Evolutionary conservation across 2,797 vertebrate species (phyloP).

Genomic region (Microchirus variegatus): DNA sequence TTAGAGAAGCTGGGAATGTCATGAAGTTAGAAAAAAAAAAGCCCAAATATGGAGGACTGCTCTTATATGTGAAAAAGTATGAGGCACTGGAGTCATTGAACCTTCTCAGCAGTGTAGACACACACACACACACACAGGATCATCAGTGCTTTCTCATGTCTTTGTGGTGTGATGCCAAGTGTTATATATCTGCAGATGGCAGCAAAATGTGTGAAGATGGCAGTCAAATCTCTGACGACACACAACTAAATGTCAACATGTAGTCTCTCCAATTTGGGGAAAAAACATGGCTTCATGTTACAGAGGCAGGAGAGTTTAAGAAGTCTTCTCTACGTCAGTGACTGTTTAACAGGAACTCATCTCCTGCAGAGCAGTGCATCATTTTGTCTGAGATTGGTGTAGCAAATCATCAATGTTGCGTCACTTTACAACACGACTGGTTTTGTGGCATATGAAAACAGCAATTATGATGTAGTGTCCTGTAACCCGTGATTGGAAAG

Average conservation of each 20-base stretch:
- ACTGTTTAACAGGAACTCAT: slow-evolving; percentile 25
- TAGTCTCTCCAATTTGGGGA: slow-evolving; percentile 4
- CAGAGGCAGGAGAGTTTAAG: slow-evolving; percentile 13
- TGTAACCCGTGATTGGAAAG: not conserved
- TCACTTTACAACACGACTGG: not conserved
- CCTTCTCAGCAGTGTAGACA: slow-evolving; percentile 67
- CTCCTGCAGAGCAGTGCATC: slow-evolving; percentile 16
- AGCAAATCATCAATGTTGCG: slow-evolving; percentile 5
- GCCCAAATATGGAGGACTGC: slow-evolving; percentile 32
- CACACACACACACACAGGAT: slow-evolving; percentile 56
- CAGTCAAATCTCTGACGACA: slow-evolving; percentile 14
- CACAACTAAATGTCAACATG: slow-evolving; percentile 23
- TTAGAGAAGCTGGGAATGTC: slow-evolving; percentile 43
- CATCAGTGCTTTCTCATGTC: slow-evolving; percentile 55
- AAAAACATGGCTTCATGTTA: slow-evolving; percentile 5
- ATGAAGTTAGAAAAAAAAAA: slow-evolving; percentile 52
- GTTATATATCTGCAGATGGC: slow-evolving; percentile 29
- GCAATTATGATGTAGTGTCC: not conserved
- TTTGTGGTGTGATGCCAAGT: not conserved
- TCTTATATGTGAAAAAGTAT: slow-evolving; percentile 38
- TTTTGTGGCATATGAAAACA: slow-evolving; percentile 6
- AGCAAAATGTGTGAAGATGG: slow-evolving; percentile 37
- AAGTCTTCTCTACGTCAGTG: slow-evolving; percentile 18
- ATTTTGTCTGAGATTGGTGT: slow-evolving; percentile 9
- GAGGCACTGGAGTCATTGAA: slow-evolving; percentile 64